Base-by-base conservation (phyloP, 2,113 vertebrate species). In the Salvelinus alpinus region DNA sequence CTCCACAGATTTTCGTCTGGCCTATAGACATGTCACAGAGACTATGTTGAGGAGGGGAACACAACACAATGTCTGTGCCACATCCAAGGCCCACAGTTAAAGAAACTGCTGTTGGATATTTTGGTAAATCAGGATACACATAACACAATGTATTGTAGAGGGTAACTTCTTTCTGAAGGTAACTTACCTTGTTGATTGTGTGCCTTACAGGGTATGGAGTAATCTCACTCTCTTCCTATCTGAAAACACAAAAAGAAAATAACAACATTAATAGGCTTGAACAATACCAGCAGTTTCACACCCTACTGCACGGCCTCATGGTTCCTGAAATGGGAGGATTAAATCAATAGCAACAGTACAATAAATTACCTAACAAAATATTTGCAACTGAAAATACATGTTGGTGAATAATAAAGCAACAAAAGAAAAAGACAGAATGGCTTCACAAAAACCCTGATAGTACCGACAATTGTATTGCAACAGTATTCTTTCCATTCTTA, bases 111-210 rank as follows among this genome's bases (percentile, higher is more conserved):
- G 70, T n/a, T 1, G 64, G 29, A 79, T 62, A n/a, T 62, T 22
- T 71, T 29, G 29, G 25, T 81, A 51, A 80, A 48, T 81, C 78
- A 68, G 16, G 54, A 0, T 34, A 5, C 34, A 38, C 14, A 74
- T 18, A 74, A 65, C 24, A 51, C 44, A 27, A 73, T 18, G 51
- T 18, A 54, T 14, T 18, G 51, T 18, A 77, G 73, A 71, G 44
- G 29, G 0, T 5, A 16, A 29, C 29, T 64, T 64, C 18, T 76
- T 72, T 59, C 69, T 70, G 47, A 34, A 20, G 14, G 20, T 22
- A 64, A 88, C 90, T 88, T 86, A 92, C 91, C 84, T 76, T 75
- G 31, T 68, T 68, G 18, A 44, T 79, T 51, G 3, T 65, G 75
- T 57, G 71, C 80, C 84, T 48, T 73, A 76, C 25, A 3, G 22